Percentiles rank a stretch among this genome's conserved stretches.
These are phyloP conservation scores for Campopleginae sp. DNA, from an alignment of 2,888 invertebrate species.

Conservation along the genomic window DNA sequence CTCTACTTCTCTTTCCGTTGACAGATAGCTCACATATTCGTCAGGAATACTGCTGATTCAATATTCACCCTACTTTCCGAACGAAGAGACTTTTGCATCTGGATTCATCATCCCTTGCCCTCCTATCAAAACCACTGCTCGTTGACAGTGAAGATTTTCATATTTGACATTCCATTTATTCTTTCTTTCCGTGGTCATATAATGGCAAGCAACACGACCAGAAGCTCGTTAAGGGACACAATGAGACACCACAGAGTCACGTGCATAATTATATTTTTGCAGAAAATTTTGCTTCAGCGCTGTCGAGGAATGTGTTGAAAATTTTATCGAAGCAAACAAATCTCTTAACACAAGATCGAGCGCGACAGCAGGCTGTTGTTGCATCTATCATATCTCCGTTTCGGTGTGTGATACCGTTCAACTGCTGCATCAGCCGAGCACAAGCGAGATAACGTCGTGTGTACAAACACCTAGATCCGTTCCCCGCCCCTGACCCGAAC, in stretches of 20 bases:
- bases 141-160: neutral
- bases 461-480: constrained; percentile 1
- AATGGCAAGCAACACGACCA: neutral
- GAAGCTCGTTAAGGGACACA: neutral
- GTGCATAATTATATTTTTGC: neutral
- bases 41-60: constrained; percentile 21
- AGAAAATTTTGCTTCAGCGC: neutral
- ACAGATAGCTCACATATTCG: constrained; percentile 17
- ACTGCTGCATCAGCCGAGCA: constrained; percentile 1
- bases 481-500: neutral
- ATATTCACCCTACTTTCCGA: constrained; percentile 35
- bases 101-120: constrained; percentile 6
- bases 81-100: constrained; percentile 12
- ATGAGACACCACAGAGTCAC: neutral
- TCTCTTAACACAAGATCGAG: neutral
- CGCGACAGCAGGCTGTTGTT: neutral
- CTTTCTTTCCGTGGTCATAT: neutral
- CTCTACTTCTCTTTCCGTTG: neutral
- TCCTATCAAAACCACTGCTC: neutral
- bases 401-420: neutral
- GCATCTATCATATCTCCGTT: constrained; percentile 7
- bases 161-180: neutral
- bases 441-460: constrained; percentile 5
- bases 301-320: neutral
- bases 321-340: neutral